phyloP scores from a whole-genome alignment of 1,140 invertebrate genomes.

The Odontomachus brunneus region DNA sequence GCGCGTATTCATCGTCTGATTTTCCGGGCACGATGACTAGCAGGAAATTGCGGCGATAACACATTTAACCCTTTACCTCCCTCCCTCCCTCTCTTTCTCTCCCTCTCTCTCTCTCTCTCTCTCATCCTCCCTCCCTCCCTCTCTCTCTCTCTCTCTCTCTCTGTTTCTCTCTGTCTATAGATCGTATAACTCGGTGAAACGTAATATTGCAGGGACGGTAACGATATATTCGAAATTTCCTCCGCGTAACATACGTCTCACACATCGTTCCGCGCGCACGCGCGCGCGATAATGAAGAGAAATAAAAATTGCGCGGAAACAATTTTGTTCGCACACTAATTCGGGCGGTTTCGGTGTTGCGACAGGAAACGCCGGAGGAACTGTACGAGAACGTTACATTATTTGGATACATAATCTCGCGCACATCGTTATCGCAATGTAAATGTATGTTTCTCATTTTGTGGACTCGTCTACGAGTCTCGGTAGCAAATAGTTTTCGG shows the following conservation, averaged over 20 bases:
- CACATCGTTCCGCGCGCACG: not conserved
- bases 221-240: slow-evolving; percentile 21
- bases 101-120: too few species aligned
- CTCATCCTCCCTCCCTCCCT: too few species aligned
- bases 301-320: not conserved
- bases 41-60: slow-evolving; percentile 50
- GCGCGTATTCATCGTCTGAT: slow-evolving; percentile 31
- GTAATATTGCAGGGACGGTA: slow-evolving; percentile 41
- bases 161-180: not conserved
- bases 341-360: too few species aligned
- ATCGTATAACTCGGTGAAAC: slow-evolving; percentile 39
- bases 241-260: not conserved
- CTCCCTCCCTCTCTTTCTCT: not conserved
- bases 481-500: not conserved
- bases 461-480: not conserved
- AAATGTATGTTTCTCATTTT: not conserved
- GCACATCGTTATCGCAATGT: not conserved
- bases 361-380: too few species aligned
- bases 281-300: not conserved
- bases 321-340: slow-evolving; percentile 2
- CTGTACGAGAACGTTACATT: not conserved
- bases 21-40: slow-evolving; percentile 34
- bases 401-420: not conserved
- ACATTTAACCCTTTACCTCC: slow-evolving; percentile 39
- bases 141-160: not conserved